Evolutionary conservation across 2,888 invertebrate genomes (phyloP), one percentile per base, ranked within the genome.

Genomic region (Trissoscelio sp.): DNA sequence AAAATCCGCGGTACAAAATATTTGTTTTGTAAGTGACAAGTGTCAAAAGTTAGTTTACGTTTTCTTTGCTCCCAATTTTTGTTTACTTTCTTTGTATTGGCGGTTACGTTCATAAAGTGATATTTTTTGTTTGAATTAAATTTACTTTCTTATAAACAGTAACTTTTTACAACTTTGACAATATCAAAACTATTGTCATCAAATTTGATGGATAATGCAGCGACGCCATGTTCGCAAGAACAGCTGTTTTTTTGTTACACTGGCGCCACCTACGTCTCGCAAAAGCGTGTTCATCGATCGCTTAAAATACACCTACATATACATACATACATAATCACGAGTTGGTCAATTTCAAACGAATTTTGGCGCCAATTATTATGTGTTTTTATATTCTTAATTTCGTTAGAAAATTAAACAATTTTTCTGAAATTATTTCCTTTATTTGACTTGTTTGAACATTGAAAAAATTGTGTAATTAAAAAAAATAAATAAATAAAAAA

Each of bases 211-310:
- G 62, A 62, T 77, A 69, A 69, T 57, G 57, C 28, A 57, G 44
- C 42, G 18, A 70, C 78, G 78, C 78, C 78, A 70, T 70, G 46
- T 78, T 46, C n/a, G 3, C 1, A 11, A n/a, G 37, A 70, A 70
- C 78, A 78, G 70, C 69, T 70, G 78, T 64, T 78, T 70, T 70
- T 78, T 70, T 62, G 60, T 64, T 16, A 44, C 62, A 37, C 24
- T 53, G 28, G 5, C 28, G 77, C 77, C 77, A 77, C n/a, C 77
- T 77, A 28, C 48, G 48, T 11, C 16, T 42, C 9, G 9, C 3
- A 37, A 4, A 14, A 37, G 22, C 51, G 14, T 14, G 11, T 3
- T 11, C 2, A 48, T 62, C 16, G 16, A 57, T 57, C 22, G 34
- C 18, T 5, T 37, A 16, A 5, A 24, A 20, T 24, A 4, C n/a